These are phyloP conservation scores for Prunella strophiata DNA, from an alignment of 2,797 vertebrate genomes.

Conservation along the genomic window DNA sequence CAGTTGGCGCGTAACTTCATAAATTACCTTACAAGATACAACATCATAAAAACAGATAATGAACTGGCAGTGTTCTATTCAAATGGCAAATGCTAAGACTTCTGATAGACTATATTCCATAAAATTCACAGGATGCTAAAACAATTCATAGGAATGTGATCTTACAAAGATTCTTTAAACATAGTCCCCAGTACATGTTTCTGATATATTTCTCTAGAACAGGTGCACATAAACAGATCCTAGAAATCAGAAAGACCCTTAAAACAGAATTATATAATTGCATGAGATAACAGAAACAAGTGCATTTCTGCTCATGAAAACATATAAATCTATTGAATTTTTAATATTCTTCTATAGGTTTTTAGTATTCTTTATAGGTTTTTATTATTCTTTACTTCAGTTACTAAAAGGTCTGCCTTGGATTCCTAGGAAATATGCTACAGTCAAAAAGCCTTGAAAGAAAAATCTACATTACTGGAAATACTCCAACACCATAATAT, in stretches of 20 bases:
- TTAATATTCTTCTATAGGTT: background rate
- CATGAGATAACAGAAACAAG: background rate
- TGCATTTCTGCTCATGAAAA: background rate
- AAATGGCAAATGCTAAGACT: background rate
- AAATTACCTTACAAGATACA: background rate
- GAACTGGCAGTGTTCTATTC: background rate
- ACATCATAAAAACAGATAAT: background rate
- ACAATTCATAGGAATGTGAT: background rate
- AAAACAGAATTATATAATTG: background rate
- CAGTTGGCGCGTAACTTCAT: background rate
- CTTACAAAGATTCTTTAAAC: background rate
- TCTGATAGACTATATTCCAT: background rate
- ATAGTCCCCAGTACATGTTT: background rate
- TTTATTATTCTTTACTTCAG: background rate
- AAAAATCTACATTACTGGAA: background rate
- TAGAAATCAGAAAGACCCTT: background rate
- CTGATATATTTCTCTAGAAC: background rate
- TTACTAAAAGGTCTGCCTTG: background rate
- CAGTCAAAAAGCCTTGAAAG: background rate
- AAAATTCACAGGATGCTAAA: background rate
- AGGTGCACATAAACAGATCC: background rate
- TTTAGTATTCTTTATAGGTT: background rate
- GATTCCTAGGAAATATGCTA: background rate
- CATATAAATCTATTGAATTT: background rate
- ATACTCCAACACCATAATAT: background rate